Base-by-base conservation (phyloP, 1,140 invertebrate species). In the Thaumetopoea pityocampa region DNA sequence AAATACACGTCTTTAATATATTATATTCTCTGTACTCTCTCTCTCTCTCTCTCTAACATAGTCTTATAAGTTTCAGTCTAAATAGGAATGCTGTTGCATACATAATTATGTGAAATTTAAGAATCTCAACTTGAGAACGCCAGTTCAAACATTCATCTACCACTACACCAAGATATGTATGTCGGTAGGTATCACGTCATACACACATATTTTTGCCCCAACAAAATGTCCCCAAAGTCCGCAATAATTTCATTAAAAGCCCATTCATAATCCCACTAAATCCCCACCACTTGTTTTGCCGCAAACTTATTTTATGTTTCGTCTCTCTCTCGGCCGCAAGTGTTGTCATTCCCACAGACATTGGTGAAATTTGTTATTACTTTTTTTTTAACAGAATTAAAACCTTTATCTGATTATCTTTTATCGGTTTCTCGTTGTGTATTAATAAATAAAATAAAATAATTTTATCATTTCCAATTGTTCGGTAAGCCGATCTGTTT, bases 331-430 rank as follows among this genome's bases (percentile, higher is more conserved):
- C 23, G 22, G 24, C 33, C 38, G 41, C 74, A 80, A 70, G 62
- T 80, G 76, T 48, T 11, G 19, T 5, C 1, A 34, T 69, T 76
- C 71, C 60, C 71, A 76, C 36, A 50, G 40, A 44, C 23, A 47
- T 35, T 35, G 29, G 24, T 24, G 19, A 23, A 40, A 24, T 44
- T 60, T 63, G 59, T 51, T 66, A 63, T 64, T 60, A 64, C 52
- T 56, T 63, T 64, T 67, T 58, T 67, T 64, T 36, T 16, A 36
- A 30, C 30, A 28, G 56, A 57, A 72, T 73, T 72, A 74, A 78
- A 68, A 76, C 58, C 57, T 47, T 70, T 66, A 74, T 77, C 68
- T 77, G 72, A 74, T 80, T 77, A 77, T 77, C 63, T 71, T 51
- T 54, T 66, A 63, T 68, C 56, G 66, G 47, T 43, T 46, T 53